Conservation (phyloP, 2,797 vertebrate species). For the Anguilla obscura region DNA sequence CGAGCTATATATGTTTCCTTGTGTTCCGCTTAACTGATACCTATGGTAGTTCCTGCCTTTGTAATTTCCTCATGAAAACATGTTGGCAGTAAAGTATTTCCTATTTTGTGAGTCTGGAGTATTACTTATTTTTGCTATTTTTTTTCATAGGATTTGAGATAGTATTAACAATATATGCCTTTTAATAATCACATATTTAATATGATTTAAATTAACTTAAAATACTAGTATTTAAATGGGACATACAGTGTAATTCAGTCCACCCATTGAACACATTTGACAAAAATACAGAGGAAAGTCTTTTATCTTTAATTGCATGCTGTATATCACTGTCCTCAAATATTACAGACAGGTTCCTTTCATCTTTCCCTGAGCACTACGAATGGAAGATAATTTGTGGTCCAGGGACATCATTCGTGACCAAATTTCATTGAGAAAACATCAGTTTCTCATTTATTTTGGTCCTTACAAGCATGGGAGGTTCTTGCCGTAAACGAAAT, state of each 20-base stretch:
- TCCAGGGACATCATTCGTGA: background rate
- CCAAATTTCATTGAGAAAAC: background rate
- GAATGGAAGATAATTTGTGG: background rate
- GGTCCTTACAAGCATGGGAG: background rate
- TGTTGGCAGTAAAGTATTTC: background rate
- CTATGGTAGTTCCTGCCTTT: background rate
- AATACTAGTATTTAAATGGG: slow-evolving; percentile 3
- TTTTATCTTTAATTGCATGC: slow-evolving; percentile 14
- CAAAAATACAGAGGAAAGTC: background rate
- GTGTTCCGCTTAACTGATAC: background rate
- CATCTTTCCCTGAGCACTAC: slow-evolving; percentile 2
- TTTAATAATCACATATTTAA: background rate
- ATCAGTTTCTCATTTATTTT: background rate
- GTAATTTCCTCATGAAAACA: background rate
- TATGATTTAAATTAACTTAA: slow-evolving; percentile 8
- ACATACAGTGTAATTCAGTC: background rate
- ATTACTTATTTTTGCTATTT: background rate
- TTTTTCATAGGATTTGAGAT: slow-evolving; percentile 1
- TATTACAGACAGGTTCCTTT: background rate
- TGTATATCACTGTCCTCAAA: slow-evolving; percentile 5
- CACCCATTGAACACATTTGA: background rate
- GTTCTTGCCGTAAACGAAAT: background rate
- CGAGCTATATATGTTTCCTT: background rate
- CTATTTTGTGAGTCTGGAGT: background rate
- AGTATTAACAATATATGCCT: background rate